These are phyloP conservation scores for Sebastiscus tertius DNA, from an alignment of 2,797 vertebrate species.

Conservation along the genomic window DNA sequence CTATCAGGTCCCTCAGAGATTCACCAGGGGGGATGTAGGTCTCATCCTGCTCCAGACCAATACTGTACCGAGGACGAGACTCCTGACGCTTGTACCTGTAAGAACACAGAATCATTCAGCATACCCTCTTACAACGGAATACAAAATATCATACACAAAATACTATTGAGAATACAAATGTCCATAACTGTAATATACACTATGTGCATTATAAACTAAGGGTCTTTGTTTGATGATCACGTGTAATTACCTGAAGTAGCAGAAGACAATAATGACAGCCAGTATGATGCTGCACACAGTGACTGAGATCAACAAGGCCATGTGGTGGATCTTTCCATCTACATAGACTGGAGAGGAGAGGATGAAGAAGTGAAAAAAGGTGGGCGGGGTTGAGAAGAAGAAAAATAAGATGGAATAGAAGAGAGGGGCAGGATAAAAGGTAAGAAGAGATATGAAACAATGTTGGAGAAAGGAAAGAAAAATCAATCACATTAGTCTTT, in stretches of 20 bases:
- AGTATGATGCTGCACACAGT: conserved; percentile 91
- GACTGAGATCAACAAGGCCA: conserved; percentile 92
- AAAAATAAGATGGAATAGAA: neutral
- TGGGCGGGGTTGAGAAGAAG: neutral
- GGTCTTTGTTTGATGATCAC: neutral
- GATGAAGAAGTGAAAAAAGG: neutral
- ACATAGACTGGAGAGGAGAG: conserved; percentile 83
- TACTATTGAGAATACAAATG: neutral
- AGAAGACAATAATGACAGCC: conserved; percentile 90
- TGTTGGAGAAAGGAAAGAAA: neutral
- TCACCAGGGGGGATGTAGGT: conserved; percentile 93
- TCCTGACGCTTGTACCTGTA: conserved; percentile 93
- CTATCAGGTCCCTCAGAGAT: conserved; percentile 90
- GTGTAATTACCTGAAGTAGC: conserved; percentile 91
- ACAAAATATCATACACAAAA: neutral
- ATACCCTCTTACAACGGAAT: neutral
- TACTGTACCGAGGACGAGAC: conserved; percentile 90
- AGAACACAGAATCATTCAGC: neutral
- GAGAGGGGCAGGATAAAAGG: neutral
- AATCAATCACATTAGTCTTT: neutral
- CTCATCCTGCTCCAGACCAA: conserved; percentile 93
- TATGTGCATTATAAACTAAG: neutral
- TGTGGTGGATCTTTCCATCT: conserved; percentile 90
- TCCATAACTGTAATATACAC: neutral
- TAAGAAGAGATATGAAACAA: neutral